Evolutionary conservation across 2,797 vertebrate species (phyloP).

Genomic region (Acrossocheilus wenchowensis): DNA sequence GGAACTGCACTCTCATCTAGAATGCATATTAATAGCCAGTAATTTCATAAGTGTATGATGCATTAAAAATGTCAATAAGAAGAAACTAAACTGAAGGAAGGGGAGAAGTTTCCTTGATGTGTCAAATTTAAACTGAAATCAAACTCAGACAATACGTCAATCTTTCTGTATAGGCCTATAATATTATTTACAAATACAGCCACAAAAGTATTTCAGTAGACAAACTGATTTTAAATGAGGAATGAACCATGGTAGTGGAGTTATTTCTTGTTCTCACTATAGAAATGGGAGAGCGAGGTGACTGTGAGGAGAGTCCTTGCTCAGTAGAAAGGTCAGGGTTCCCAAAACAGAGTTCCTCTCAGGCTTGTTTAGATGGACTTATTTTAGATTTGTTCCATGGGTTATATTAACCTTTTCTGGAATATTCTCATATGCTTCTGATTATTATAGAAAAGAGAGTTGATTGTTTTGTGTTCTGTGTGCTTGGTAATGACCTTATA

Average conservation of each 20-base stretch:
- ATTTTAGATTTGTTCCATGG: background rate
- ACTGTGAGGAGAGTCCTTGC: background rate
- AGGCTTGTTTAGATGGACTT: background rate
- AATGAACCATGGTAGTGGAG: background rate
- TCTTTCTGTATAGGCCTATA: background rate
- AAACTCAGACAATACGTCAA: background rate
- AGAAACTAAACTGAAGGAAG: background rate
- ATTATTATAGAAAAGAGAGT: background rate
- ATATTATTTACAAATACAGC: too few relatives aligned
- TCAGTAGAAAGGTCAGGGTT: background rate
- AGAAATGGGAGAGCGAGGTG: background rate
- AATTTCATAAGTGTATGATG: background rate
- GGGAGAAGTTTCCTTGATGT: background rate
- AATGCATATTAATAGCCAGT: background rate
- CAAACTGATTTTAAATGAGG: background rate
- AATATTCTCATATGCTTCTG: background rate
- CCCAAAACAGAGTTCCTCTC: slow-evolving; percentile 13
- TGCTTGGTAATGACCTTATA: background rate
- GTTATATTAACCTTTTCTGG: background rate
- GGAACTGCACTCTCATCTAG: background rate
- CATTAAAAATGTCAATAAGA: background rate
- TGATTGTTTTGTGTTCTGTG: background rate
- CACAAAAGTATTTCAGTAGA: background rate
- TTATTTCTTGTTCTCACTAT: background rate
- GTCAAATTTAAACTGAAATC: slow-evolving; percentile 9